A percentile compares a stretch with the other conserved stretches of the same genome.
Conservation (phyloP, 2,888 invertebrate genomes). For the Fragum sueziense region DNA sequence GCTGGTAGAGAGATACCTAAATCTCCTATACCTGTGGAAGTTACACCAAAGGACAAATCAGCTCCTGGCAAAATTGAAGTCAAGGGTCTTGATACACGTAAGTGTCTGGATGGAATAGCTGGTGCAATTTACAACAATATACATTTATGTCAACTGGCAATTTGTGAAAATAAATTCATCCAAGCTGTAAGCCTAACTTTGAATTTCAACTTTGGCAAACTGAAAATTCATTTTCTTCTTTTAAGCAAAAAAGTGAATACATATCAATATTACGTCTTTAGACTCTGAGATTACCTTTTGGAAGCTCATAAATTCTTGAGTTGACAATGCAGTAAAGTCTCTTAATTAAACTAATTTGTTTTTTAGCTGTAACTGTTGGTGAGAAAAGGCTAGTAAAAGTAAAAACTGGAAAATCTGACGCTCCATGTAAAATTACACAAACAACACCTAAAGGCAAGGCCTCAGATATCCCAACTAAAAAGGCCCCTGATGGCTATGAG, state of each 20-base stretch:
- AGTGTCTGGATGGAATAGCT: constrained; percentile 22
- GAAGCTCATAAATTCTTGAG: no score
- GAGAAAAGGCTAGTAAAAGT: constrained; percentile 61
- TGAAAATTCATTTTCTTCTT: no score
- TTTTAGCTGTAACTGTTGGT: constrained; percentile 58
- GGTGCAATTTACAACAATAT: no score
- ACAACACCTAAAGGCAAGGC: constrained; percentile 85
- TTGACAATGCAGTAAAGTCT: no score
- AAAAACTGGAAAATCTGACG: constrained; percentile 56
- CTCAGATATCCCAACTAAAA: constrained; percentile 88
- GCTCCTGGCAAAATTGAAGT: constrained; percentile 41
- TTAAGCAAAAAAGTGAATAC: no score
- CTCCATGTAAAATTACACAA: constrained; percentile 70
- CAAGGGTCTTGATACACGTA: constrained; percentile 57
- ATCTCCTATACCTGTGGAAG: constrained; percentile 79
- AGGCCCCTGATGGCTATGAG: constrained; percentile 87
- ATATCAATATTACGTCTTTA: no score
- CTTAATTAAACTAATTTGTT: no score
- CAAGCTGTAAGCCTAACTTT: no score
- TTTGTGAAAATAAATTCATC: no score
- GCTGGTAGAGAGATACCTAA: constrained; percentile 79
- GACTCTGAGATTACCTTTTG: no score
- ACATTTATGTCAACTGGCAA: no score
- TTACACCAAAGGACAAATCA: constrained; percentile 63
- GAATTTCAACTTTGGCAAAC: no score